Evolutionary conservation across 1,140 invertebrate genomes (phyloP).

Genomic region (Periplaneta americana): DNA sequence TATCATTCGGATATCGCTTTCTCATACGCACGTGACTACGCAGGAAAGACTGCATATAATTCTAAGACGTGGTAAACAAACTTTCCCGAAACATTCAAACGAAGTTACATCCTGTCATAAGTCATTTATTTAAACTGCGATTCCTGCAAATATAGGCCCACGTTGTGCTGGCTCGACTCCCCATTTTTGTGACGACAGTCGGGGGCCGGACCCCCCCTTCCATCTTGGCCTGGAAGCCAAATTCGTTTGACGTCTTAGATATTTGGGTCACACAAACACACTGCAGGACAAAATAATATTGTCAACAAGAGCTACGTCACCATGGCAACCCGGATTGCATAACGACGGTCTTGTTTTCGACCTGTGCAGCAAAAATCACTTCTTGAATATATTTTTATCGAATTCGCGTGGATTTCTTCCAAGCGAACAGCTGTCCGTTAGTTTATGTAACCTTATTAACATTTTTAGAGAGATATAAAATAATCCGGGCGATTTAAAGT

Average conservation of each 20-base stretch:
- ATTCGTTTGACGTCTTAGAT: neutral
- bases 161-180: neutral
- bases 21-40: no score
- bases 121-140: no score
- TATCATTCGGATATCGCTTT: no score
- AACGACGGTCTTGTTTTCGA: no score
- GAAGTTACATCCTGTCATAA: no score
- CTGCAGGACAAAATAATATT: neutral
- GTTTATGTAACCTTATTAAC: neutral
- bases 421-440: neutral
- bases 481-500: no score
- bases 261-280: neutral
- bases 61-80: no score
- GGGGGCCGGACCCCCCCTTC: neutral
- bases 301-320: neutral
- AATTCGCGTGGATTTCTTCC: no score
- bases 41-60: no score
- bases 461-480: neutral
- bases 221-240: neutral
- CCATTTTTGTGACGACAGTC: neutral
- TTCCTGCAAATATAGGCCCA: no score
- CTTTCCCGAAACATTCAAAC: no score
- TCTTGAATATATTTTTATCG: neutral
- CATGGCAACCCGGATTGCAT: neutral
- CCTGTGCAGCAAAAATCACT: neutral